Evolutionary conservation across 2,888 invertebrate genomes (phyloP), one percentile per base, ranked within the genome.

Genomic region (Abrostola triplasia): DNA sequence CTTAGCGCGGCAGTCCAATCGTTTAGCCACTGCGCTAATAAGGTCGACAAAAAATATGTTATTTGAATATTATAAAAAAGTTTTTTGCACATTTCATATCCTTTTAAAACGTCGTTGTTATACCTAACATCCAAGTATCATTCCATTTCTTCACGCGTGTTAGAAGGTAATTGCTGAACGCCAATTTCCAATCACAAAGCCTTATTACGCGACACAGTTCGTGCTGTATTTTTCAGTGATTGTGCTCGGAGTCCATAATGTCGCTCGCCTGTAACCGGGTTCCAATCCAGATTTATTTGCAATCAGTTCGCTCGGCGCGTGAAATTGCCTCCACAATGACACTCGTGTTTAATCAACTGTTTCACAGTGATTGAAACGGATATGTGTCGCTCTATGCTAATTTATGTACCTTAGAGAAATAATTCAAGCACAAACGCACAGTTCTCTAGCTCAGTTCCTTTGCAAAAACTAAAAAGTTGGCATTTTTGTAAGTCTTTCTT

Each of bases 331-430:
- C 65, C 67, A 73, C 76, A 80, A 76, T 77, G 70, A 73, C 76
- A 75, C 67, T 66, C 73, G 64, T 63, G 80, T 82, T 86, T 84
- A 84, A 87, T 87, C 83, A 84, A 85, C 81, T 73, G 64, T 71
- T 76, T 58, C 64, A 62, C 61, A 69, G 70, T 76, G 76, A 83
- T 81, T 80, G 81, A 80, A 81, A 75, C 59, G 57, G 76, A 75
- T 76, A 73, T 67, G 63, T 63, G 57, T 70, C 72, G 58, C 71
- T 66, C 10, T 69, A 64, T 68, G 65, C 55, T 53, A 70, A 74
- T 67, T 35, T 54, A 49, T 11, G 24, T 61, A 53, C 24, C 8
- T 41, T 51, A 12, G 10, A 24, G 37, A 54, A 48, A 12, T 60
- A 60, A 9, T 42, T 49, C 54, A 70, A 48, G 9, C 44, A 8